Conservation (phyloP, 2,113 vertebrate species). For the Brachypteracias leptosomus region DNA sequence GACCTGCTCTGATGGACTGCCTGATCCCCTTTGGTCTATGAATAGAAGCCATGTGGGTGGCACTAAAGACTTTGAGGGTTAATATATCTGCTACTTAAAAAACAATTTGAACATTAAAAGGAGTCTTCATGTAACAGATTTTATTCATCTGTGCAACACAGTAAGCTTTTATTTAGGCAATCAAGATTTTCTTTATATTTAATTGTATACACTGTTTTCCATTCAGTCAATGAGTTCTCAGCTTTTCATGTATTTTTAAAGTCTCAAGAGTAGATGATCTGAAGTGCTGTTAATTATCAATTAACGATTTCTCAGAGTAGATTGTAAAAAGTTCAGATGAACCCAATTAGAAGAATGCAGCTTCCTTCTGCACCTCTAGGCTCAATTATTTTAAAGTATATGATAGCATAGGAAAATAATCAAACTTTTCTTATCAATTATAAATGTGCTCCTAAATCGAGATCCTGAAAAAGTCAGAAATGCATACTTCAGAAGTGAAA, state of each 20-base stretch:
- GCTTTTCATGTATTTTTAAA: conserved; percentile 75
- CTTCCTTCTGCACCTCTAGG: conserved; percentile 43
- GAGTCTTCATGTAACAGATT: conserved; percentile 57
- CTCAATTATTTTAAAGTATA: conserved; percentile 60
- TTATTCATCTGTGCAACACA: conserved; percentile 53
- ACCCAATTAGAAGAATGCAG: conserved; percentile 63
- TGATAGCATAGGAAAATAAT: conserved; percentile 52
- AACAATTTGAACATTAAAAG: conserved; percentile 68
- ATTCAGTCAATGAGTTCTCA: conserved; percentile 55
- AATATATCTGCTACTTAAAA: conserved; percentile 53
- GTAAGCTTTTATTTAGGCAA: conserved; percentile 73
- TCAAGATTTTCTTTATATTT: conserved; percentile 67
- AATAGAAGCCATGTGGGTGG: neutral
- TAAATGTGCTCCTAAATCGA: conserved; percentile 43
- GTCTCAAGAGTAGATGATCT: conserved; percentile 51
- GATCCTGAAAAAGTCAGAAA: conserved; percentile 30
- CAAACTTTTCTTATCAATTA: conserved; percentile 47
- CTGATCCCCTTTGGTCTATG: neutral
- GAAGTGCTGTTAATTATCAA: conserved; percentile 76
- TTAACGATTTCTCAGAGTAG: conserved; percentile 71
- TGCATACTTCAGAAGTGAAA: conserved; percentile 22
- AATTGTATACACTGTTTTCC: conserved; percentile 67
- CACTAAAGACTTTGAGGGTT: neutral
- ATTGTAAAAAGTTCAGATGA: conserved; percentile 70
- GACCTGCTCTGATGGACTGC: neutral